Percentiles rank a stretch among this genome's conserved stretches.
Conservation (phyloP, 2,888 invertebrate species). For the Meiosimyza platycephala region DNA sequence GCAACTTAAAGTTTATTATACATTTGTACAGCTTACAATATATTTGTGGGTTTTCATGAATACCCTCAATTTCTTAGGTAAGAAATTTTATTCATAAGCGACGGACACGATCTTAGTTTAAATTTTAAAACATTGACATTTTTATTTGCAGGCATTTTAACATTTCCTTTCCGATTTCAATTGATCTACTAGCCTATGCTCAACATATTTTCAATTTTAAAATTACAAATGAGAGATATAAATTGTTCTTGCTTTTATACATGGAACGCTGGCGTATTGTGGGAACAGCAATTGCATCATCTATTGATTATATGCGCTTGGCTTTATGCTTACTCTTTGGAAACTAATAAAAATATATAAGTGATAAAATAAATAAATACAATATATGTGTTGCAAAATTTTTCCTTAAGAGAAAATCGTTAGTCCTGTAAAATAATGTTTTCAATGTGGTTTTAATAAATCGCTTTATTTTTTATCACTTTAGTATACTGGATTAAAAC, state of each 20-base stretch:
- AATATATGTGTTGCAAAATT: neutral
- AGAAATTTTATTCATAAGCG: neutral
- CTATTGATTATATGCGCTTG: conserved; percentile 59
- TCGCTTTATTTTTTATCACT: conserved; percentile 12
- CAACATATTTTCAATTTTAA: conserved; percentile 46
- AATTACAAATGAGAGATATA: conserved; percentile 50
- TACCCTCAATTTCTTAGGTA: no score
- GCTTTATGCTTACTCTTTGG: conserved; percentile 49
- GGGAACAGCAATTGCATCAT: conserved; percentile 52
- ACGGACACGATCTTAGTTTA: neutral
- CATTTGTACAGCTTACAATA: no score
- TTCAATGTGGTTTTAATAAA: neutral
- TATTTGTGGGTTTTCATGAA: no score
- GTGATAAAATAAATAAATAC: neutral
- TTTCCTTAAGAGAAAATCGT: no score
- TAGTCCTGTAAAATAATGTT: neutral
- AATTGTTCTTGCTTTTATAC: conserved; percentile 52
- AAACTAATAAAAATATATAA: neutral
- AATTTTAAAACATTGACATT: neutral
- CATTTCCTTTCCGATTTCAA: conserved; percentile 33
- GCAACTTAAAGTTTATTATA: no score
- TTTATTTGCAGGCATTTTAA: conserved; percentile 43
- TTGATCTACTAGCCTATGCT: conserved; percentile 49
- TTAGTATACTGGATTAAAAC: conserved; percentile 20
- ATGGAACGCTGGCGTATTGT: conserved; percentile 55